Percentiles rank a stretch among this genome's conserved stretches.
These are phyloP conservation scores for Sphenodon punctatus DNA, from an alignment of 2,797 vertebrate genomes.

Conservation along the genomic window DNA sequence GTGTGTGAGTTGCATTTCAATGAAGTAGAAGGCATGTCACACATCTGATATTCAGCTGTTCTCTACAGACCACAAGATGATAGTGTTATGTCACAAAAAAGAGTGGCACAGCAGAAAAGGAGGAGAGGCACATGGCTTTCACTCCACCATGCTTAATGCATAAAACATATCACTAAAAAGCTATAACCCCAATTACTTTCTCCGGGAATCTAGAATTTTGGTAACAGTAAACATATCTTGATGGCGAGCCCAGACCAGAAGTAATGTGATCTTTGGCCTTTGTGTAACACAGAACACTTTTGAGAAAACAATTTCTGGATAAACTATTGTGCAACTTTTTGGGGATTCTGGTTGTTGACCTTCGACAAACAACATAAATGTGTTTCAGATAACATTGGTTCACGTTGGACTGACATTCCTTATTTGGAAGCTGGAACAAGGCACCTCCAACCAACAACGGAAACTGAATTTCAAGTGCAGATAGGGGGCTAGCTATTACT, in stretches of 20 bases:
- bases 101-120: conserved; percentile 40
- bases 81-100: conserved; percentile 41
- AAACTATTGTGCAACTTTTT: conserved; percentile 41
- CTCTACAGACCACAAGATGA: conserved; percentile 39
- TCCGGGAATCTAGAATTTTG: conserved; percentile 56
- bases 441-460: conserved; percentile 44
- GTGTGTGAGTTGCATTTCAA: conserved; percentile 12
- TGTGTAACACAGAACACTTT: conserved; percentile 55
- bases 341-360: conserved; percentile 28
- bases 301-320: conserved; percentile 35
- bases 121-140: conserved; percentile 49
- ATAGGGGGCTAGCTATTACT: conserved; percentile 26
- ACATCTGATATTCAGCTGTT: conserved; percentile 63
- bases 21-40: conserved; percentile 32
- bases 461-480: conserved; percentile 36
- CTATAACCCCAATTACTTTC: conserved; percentile 19
- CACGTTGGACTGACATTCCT: conserved; percentile 32
- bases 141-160: conserved; percentile 45
- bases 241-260: conserved; percentile 66
- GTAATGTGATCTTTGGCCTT: conserved; percentile 64
- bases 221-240: conserved; percentile 59
- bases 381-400: conserved; percentile 43
- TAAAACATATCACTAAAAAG: conserved; percentile 45
- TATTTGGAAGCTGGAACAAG: conserved; percentile 52
- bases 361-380: conserved; percentile 47